Percentiles rank a stretch among this genome's conserved stretches.
These are phyloP conservation scores for Chymomyza fuscimana DNA, from an alignment of 2,888 invertebrate genomes.

Conservation along the genomic window DNA sequence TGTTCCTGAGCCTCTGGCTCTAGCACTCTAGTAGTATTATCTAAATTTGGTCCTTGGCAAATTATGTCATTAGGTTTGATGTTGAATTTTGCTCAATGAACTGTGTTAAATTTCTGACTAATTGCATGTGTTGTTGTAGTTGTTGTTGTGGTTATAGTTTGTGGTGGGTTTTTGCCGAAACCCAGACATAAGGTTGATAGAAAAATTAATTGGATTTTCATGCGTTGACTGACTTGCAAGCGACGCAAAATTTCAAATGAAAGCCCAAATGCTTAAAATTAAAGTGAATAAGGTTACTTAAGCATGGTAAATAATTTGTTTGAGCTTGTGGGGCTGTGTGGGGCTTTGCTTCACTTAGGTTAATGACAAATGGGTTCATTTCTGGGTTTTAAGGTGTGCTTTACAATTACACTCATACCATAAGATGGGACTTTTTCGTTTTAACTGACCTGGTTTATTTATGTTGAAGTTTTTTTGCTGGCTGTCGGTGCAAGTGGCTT, in stretches of 20 bases:
- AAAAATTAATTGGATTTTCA: constrained; percentile 68
- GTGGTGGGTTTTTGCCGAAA: neutral
- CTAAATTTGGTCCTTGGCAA: constrained; percentile 51
- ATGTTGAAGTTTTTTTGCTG: too few relatives aligned
- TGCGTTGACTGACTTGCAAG: constrained; percentile 14
- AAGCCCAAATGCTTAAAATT: neutral
- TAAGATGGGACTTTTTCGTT: too few relatives aligned
- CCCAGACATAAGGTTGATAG: constrained; percentile 27
- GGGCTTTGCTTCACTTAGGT: too few relatives aligned
- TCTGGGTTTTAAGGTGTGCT: too few relatives aligned
- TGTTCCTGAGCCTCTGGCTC: constrained; percentile 7
- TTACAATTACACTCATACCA: too few relatives aligned
- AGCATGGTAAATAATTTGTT: neutral
- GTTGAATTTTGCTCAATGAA: constrained; percentile 65
- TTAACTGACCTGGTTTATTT: too few relatives aligned
- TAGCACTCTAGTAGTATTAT: constrained; percentile 22
- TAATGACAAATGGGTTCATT: too few relatives aligned
- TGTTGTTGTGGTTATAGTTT: neutral
- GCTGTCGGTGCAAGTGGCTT: too few relatives aligned
- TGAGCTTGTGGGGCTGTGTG: neutral
- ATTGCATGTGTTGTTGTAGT: constrained; percentile 46
- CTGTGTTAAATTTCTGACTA: constrained; percentile 67
- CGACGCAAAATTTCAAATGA: neutral
- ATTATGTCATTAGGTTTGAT: constrained; percentile 65
- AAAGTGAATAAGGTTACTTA: neutral